Percentiles rank a stretch among this genome's conserved stretches.
Evolutionary conservation across 2,888 invertebrate genomes (phyloP).

Genomic region (Terebella lapidaria): DNA sequence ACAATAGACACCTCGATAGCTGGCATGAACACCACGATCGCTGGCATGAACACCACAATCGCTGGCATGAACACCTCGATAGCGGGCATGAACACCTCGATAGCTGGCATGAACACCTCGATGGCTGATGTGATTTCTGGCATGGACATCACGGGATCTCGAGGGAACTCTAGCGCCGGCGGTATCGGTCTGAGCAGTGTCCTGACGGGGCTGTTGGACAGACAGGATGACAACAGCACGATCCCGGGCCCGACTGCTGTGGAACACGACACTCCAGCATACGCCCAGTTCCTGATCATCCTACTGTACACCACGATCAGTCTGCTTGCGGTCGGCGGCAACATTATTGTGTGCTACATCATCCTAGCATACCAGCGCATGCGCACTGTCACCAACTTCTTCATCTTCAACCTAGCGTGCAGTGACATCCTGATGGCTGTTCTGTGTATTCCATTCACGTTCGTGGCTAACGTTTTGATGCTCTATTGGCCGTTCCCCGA

Average conservation of each 20-base stretch:
- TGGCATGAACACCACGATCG: too few species aligned
- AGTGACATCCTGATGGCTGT: conserved; percentile 55
- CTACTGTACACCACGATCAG: conserved; percentile 54
- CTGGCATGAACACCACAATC: too few species aligned
- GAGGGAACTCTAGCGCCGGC: too few species aligned
- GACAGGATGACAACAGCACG: too few species aligned
- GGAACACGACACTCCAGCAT: not conserved
- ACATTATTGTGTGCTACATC: conserved; percentile 28
- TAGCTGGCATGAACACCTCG: too few species aligned
- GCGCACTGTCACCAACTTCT: conserved; percentile 67
- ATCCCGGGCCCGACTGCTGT: not conserved
- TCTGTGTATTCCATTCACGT: conserved; percentile 57
- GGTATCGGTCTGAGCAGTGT: too few species aligned
- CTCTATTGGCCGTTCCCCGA: conserved; percentile 84
- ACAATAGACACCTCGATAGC: too few species aligned
- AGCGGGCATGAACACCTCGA: too few species aligned
- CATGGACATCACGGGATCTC: too few species aligned
- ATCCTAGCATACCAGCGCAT: conserved; percentile 13
- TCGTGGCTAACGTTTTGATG: conserved; percentile 72
- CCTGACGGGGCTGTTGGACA: too few species aligned
- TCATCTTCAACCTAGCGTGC: conserved; percentile 53
- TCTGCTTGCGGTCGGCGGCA: conserved; percentile 53
- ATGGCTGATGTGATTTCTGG: too few species aligned
- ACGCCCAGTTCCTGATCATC: conserved; percentile 41
- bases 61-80: too few species aligned